Conservation (phyloP, 2,797 vertebrate species). For the Fringilla coelebs region DNA sequence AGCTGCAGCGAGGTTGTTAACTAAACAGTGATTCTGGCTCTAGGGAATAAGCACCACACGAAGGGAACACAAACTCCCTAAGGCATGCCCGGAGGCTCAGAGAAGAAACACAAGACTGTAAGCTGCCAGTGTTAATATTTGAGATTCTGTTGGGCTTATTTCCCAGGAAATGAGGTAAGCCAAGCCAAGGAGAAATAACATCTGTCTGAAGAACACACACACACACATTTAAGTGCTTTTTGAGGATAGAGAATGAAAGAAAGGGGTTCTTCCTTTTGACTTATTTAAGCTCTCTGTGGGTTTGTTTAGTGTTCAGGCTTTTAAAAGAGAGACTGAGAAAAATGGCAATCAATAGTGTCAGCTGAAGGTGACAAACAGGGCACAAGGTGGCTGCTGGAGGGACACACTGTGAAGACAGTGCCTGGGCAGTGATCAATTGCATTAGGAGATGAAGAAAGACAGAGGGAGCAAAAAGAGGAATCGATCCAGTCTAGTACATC, state of each 20-base stretch:
- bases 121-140: slow-evolving; percentile 29
- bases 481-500: neutral
- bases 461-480: slow-evolving; percentile 8
- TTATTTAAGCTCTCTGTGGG: neutral
- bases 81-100: neutral
- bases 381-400: neutral
- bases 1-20: neutral
- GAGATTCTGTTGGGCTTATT: neutral
- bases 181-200: slow-evolving; percentile 38
- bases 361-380: slow-evolving; percentile 43
- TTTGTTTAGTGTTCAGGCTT: slow-evolving; percentile 32
- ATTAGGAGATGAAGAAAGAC: slow-evolving; percentile 24
- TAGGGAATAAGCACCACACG: slow-evolving; percentile 6
- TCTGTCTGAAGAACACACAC: slow-evolving; percentile 8
- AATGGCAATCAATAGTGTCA: slow-evolving; percentile 37
- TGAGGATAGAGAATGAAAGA: neutral
- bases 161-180: slow-evolving; percentile 23
- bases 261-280: slow-evolving; percentile 23
- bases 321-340: slow-evolving; percentile 25
- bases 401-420: neutral
- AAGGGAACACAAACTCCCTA: slow-evolving; percentile 33
- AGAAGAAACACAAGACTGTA: slow-evolving; percentile 2
- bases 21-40: neutral
- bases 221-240: neutral
- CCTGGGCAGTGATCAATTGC: slow-evolving; percentile 31